Evolutionary conservation across 2,113 vertebrate genomes (phyloP), one percentile per base, ranked within the genome.

Genomic region (Anser brachyrhynchus): DNA sequence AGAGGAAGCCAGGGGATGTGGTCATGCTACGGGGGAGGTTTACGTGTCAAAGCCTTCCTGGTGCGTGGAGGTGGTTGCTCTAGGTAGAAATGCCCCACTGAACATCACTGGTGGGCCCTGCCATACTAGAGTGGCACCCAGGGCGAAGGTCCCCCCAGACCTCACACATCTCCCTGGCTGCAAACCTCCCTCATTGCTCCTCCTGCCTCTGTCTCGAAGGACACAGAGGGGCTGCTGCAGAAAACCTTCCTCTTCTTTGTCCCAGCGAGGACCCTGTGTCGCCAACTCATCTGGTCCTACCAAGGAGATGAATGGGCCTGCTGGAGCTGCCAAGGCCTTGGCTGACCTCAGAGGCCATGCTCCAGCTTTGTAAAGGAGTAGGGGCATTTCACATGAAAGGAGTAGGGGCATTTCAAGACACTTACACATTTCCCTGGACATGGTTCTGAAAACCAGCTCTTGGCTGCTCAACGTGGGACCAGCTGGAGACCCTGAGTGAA

Each of bases 1-100:
- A 69, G 84, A 81, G 46, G 61, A 21, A 64, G 92, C 90, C 92
- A 94, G 79, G 75, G 71, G 67, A 95, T 94, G 93, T 44, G 23
- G 90, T 92, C 90, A 92, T 70, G 57, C 69, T 52, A 7, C 0
- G 4, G 52, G 79, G 44, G 51, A 80, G 46, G n/a, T 58, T 13
- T n/a, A 61, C 29, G 20, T 17, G 46, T 28, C 21, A 37, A 43
- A 23, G 31, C 16, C n/a, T 77, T 54, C 17, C 3, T 71, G 10
- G 41, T 0, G 0, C 0, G 1, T 37, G 23, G 51, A 52, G 6
- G 51, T 26, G 79, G 18, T 18, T 92, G 75, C 58, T 80, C 1
- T 1, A 31, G 37, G 54, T 51, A n/a, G 31, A 28, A 88, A 85
- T 75, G 52, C 1, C 22, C 19, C 49, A 3, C 1, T 0, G 5